Conservation (phyloP, 2,113 vertebrate species). For the Regulus satrapa region DNA sequence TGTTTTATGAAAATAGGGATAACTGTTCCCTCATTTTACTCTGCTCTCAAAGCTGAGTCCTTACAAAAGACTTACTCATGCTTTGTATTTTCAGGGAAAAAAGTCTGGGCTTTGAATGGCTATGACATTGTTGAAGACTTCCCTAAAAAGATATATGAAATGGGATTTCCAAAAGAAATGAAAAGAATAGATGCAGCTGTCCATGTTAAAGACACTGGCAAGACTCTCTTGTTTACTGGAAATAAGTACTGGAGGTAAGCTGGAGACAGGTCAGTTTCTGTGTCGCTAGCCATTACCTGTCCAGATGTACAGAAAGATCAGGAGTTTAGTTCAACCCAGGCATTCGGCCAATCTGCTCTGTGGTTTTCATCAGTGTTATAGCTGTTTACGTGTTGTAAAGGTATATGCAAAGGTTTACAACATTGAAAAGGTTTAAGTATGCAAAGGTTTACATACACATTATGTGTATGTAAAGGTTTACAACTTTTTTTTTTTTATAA, state of each 20-base stretch:
- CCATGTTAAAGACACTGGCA: conserved; percentile 78
- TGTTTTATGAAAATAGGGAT: neutral
- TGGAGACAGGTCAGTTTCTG: neutral
- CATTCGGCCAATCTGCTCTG: neutral
- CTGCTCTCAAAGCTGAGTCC: neutral
- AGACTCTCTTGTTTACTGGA: conserved; percentile 88
- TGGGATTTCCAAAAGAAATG: conserved; percentile 87
- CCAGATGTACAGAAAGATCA: neutral
- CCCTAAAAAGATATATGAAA: conserved; percentile 88
- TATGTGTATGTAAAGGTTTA: too few species aligned
- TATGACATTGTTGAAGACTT: conserved; percentile 86
- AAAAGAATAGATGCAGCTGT: conserved; percentile 87
- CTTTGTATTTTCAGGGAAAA: conserved; percentile 77
- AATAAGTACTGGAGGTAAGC: conserved; percentile 92
- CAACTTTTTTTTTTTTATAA: too few species aligned
- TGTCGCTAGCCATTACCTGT: neutral
- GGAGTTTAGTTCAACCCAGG: neutral
- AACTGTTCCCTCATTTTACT: neutral
- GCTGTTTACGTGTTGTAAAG: neutral
- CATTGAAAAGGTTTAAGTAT: too few species aligned
- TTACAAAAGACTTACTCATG: neutral
- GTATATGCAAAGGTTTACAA: neutral
- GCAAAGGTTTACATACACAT: too few species aligned
- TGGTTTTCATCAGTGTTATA: neutral
- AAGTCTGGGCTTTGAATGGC: conserved; percentile 91